Base-by-base conservation (phyloP, 37 sponge, comb jelly and placozoan genomes). In the Aplysina aerophoba region DNA sequence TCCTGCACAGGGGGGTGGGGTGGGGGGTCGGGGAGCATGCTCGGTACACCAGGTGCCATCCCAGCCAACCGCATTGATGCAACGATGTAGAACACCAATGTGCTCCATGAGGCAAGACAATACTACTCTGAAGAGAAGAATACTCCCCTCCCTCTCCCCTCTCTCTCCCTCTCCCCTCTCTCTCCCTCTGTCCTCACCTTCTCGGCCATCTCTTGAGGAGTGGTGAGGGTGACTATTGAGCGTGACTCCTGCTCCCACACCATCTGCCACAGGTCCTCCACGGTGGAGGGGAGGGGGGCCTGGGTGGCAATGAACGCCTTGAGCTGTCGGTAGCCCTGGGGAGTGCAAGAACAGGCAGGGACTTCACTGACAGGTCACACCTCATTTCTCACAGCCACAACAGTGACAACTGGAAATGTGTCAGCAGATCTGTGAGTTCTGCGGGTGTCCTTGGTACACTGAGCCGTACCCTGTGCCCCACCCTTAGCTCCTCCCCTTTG, bases 231-330 rank as follows among this genome's bases (percentile, higher is more conserved):
- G 59, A 93, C 81, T 34, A 93, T 89, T 71, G 90, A 90, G 0
- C 80, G 78, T 13, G 84, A 84, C 55, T 89, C 89, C 44, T 86
- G 87, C 62, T 89, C 92, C 92, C 92, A 92, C 0, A 92, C 53
- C 92, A 92, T 92, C 17, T 85, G 35, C 92, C 92, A 92, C 71
- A 93, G 87, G 85, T 93, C 93, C 14, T 91, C 85, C 13, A 81
- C 38, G 11, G 93, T 93, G 54, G 69, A 33, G 13, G 6, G 17
- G 71, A 93, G 56, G 35, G 93, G 93, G 2, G 72, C 90, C 50
- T 94, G 94, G 36, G 94, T 94, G 50, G 81, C 56, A 6, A 94
- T 94, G 89, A 91, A 94, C 24, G 92, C 92, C 84, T 75, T 88
- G 20, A 86, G 79, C 59, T 91, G 92, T 20, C 94, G 82, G 53